Conservation (phyloP, 2,888 invertebrate genomes). For the Allophyes oxyacanthae region DNA sequence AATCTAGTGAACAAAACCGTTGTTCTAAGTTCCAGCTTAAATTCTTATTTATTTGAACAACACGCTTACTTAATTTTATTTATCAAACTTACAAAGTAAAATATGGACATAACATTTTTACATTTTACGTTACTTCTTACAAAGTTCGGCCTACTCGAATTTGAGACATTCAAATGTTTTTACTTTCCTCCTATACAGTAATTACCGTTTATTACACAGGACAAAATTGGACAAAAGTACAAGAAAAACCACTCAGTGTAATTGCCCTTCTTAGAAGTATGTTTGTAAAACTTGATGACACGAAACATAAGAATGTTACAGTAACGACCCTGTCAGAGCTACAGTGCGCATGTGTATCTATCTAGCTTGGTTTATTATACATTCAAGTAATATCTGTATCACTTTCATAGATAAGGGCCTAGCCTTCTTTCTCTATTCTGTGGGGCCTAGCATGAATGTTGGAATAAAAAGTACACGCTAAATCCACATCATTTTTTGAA, state of each 20-base stretch:
- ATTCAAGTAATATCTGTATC: too few species aligned
- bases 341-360: constrained; percentile 10
- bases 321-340: constrained; percentile 37
- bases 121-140: constrained; percentile 70
- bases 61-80: constrained; percentile 71
- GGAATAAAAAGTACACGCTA: too few species aligned
- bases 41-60: constrained; percentile 66
- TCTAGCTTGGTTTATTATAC: background rate
- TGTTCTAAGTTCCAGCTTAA: constrained; percentile 57
- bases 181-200: constrained; percentile 55
- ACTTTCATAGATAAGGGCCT: too few species aligned
- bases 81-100: constrained; percentile 70
- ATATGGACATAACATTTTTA: constrained; percentile 68
- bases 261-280: constrained; percentile 48
- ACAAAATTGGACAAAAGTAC: constrained; percentile 40
- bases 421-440: too few species aligned
- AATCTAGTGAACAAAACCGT: constrained; percentile 45
- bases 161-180: constrained; percentile 60
- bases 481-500: too few species aligned
- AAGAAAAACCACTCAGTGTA: constrained; percentile 57
- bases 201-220: constrained; percentile 56
- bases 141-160: constrained; percentile 60
- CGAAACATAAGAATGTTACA: constrained; percentile 43
- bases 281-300: constrained; percentile 38
- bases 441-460: too few species aligned